A percentile compares a stretch with the other conserved stretches of the same genome.
Conservation (phyloP, 2,113 vertebrate genomes). For the Charina bottae region DNA sequence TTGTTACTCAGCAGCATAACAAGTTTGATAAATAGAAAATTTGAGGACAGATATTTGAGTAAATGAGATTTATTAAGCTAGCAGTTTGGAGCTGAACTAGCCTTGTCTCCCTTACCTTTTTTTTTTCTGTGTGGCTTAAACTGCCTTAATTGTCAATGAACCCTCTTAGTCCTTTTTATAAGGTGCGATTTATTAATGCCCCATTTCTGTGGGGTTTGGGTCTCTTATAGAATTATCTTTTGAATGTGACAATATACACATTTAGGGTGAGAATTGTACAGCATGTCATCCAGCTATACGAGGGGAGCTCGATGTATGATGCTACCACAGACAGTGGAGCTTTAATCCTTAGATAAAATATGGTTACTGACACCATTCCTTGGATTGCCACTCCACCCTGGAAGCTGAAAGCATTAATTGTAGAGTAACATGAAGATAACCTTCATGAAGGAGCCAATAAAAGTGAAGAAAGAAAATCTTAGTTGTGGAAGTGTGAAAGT, state of each 20-base stretch:
- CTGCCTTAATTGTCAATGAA: not conserved
- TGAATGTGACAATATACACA: not conserved
- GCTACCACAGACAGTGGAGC: not conserved
- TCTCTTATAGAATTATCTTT: not conserved
- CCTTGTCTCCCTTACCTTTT: not conserved
- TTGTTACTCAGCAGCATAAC: not conserved
- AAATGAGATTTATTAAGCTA: not conserved
- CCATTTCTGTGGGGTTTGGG: not conserved
- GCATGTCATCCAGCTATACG: not conserved
- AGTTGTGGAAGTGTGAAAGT: no score
- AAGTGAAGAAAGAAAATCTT: not conserved
- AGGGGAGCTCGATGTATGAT: no score
- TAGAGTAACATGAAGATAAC: not conserved
- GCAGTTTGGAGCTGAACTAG: not conserved
- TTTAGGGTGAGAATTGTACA: not conserved
- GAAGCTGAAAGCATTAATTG: not conserved
- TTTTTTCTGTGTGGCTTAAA: not conserved
- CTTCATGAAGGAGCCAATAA: not conserved
- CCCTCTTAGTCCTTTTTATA: not conserved
- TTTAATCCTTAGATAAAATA: not conserved
- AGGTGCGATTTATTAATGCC: not conserved
- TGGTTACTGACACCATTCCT: not conserved
- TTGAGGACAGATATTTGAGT: not conserved
- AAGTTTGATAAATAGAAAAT: not conserved
- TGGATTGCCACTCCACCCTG: not conserved